phyloP scores from a whole-genome alignment of 1,140 invertebrate genomes.

The Onthophagus taurus region DNA sequence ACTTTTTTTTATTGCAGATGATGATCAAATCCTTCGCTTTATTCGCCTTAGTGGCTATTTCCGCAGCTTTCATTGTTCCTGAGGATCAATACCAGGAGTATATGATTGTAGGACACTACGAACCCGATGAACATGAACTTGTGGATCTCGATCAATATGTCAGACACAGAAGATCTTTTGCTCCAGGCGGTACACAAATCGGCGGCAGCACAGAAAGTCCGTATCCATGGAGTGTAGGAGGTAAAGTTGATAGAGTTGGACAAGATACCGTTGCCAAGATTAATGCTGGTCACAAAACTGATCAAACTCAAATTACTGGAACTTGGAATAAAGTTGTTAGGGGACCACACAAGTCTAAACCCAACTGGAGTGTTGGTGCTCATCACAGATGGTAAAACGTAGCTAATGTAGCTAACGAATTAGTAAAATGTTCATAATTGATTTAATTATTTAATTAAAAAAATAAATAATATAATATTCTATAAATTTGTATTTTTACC shows the following conservation, averaged over 20 bases:
- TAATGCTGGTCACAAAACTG: conserved; percentile 5
- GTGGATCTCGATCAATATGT: not conserved
- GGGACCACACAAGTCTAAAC: conserved; percentile 1
- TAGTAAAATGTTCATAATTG: too few relatives aligned
- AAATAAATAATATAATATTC: too few relatives aligned
- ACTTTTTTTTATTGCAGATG: too few relatives aligned
- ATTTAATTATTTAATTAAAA: too few relatives aligned
- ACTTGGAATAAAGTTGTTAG: conserved; percentile 3
- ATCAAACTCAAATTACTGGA: not conserved
- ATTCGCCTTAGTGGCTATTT: not conserved
- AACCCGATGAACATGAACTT: not conserved
- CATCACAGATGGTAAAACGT: conserved; percentile 3
- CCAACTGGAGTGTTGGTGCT: conserved; percentile 3
- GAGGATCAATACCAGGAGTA: not conserved
- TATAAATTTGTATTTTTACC: too few relatives aligned
- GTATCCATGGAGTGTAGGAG: not conserved
- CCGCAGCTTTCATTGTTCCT: not conserved
- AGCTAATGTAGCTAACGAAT: not conserved
- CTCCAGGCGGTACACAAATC: not conserved
- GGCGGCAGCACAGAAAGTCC: too few relatives aligned
- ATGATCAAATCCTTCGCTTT: conserved; percentile 4
- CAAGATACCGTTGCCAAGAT: not conserved
- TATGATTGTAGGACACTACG: too few relatives aligned
- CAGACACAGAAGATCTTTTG: not conserved
- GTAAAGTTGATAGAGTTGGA: not conserved